phyloP scores from a whole-genome alignment of 2,113 vertebrate species.

The Eulacestoma nigropectus region DNA sequence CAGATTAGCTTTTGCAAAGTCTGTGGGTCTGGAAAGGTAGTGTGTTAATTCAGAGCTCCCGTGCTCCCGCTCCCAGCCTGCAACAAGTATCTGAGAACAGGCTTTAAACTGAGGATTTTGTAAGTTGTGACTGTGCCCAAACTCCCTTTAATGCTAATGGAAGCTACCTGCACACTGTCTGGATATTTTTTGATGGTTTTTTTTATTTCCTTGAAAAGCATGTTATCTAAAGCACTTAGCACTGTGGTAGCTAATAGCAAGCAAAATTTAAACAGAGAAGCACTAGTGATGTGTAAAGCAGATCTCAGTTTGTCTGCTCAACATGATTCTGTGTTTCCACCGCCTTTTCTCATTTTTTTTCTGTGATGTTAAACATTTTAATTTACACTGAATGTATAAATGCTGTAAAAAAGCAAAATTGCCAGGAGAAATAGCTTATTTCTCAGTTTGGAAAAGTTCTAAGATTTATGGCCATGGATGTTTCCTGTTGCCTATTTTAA shows the following conservation, averaged over 20 bases:
- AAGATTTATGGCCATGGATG: not conserved
- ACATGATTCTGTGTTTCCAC: not conserved
- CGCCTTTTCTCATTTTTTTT: not conserved
- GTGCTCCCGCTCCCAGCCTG: not conserved
- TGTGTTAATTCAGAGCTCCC: not conserved
- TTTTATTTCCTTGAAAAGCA: conserved; percentile 2
- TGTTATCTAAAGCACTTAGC: conserved; percentile 47
- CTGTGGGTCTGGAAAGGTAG: not conserved
- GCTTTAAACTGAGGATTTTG: conserved; percentile 32
- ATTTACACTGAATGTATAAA: not conserved
- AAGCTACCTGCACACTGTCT: conserved; percentile 12
- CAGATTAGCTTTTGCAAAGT: not conserved
- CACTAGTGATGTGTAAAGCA: not conserved
- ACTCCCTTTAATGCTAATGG: conserved; percentile 55
- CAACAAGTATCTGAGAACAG: conserved; percentile 27
- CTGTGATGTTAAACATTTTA: not conserved
- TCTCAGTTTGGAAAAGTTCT: not conserved
- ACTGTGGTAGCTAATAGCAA: conserved; percentile 15
- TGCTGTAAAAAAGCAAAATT: not conserved
- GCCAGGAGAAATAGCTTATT: not conserved
- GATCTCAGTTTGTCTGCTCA: not conserved
- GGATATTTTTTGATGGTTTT: not conserved
- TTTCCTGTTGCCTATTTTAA: not conserved
- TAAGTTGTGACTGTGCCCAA: conserved; percentile 1
- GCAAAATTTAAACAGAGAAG: not conserved